Evolutionary conservation across 2,888 invertebrate species (phyloP), one percentile per base, ranked within the genome.

Genomic region (Anaspis maculata): DNA sequence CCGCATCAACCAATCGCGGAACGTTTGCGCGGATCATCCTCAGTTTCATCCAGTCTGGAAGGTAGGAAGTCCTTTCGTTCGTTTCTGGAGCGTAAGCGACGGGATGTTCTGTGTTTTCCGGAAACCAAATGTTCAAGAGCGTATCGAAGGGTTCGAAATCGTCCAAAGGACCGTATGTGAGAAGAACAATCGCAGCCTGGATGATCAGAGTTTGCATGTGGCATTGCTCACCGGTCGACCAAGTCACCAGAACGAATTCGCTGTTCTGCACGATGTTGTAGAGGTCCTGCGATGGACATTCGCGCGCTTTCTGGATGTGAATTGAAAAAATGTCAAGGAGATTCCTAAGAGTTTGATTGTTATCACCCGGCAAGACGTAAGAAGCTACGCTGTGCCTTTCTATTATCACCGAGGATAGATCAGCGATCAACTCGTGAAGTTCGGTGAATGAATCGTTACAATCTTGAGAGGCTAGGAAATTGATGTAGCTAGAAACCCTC

Each of bases 1-100:
- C 94, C 0, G 89, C 87, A 51, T 87, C 85, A 15, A 95, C 82
- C 14, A 96, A 69, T 27, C 82, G 69, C 2, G 83, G 73, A 2
- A 90, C 83, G 22, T 82, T 82, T 0, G 90, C 88, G 29, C 58
- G 39, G 69, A 90, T 88, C 81, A 95, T 87, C 55, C 86, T 76
- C 24, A 92, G 69, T 50, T 91, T 85, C 53, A 95, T 69, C 94
- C 94, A 95, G 67, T 94, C 94, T 1, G 95, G 94, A 44, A 91
- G 75, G 36, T 94, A 73, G 19, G 79, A 67, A 3, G 86, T 83
- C 57, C 87, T 86, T 58, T 90, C 89, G 3, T 79, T 78, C 2
- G 88, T 82, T 51, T 85, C 81, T 10, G 84, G 77, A 19, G 84
- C 69, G 53, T 77, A 89, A 0, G 86, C 87, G 49, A 78, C 77